Evolutionary conservation across 2,113 vertebrate genomes (phyloP).

Genomic region (Baryphthengus martii): DNA sequence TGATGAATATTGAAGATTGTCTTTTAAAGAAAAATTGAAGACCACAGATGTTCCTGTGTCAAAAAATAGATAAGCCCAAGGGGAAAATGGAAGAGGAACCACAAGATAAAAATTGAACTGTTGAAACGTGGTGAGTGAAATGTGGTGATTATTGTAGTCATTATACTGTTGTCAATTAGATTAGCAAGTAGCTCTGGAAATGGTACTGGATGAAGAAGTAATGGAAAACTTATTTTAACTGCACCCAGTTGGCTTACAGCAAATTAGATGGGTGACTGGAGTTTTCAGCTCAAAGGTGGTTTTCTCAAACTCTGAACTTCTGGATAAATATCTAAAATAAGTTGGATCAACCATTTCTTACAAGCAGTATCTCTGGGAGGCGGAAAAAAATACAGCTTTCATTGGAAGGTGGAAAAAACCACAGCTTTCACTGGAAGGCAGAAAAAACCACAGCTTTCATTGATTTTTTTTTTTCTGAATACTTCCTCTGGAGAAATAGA

Average conservation of each 20-base stretch:
- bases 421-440: neutral
- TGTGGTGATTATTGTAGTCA: conserved; percentile 11
- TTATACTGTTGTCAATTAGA: conserved; percentile 42
- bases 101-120: neutral
- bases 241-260: neutral
- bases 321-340: neutral
- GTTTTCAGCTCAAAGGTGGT: neutral
- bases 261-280: neutral
- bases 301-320: neutral
- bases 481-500: neutral
- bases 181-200: conserved; percentile 29
- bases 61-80: conserved; percentile 31
- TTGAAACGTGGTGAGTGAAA: neutral
- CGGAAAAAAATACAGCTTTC: too few species aligned
- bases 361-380: neutral
- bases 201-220: neutral
- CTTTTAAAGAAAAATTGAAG: conserved; percentile 33
- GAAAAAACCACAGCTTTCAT: neutral
- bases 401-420: too few species aligned
- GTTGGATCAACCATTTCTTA: neutral
- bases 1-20: conserved; percentile 8
- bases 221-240: conserved; percentile 36
- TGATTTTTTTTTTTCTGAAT: neutral
- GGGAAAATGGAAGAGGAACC: conserved; percentile 10
- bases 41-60: neutral